Evolutionary conservation across 2,888 invertebrate species (phyloP).

Genomic region (Caenorhabditis doughertyi): DNA sequence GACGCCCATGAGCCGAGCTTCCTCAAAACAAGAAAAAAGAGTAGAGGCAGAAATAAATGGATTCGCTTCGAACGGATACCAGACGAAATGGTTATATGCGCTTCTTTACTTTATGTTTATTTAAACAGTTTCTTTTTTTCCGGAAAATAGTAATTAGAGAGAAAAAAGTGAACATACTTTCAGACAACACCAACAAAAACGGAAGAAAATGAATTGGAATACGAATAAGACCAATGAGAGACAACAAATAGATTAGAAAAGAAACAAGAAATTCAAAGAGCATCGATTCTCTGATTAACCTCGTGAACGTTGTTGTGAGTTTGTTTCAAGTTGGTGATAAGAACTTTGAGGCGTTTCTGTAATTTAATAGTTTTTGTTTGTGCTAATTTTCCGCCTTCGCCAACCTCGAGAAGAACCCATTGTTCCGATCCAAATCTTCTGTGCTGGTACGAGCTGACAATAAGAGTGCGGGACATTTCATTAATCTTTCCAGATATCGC

Average conservation of each 20-base stretch:
- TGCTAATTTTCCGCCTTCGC: too few species aligned
- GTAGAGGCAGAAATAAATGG: conserved; percentile 30
- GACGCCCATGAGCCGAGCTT: conserved; percentile 43
- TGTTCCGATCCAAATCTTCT: conserved; percentile 78
- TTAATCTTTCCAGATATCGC: conserved; percentile 82
- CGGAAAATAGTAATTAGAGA: conserved; percentile 26
- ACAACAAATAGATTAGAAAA: conserved; percentile 49
- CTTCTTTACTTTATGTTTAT: conserved; percentile 30
- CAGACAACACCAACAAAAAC: conserved; percentile 4
- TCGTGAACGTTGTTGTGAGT: conserved; percentile 75
- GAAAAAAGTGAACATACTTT: conserved; percentile 10
- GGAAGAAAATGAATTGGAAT: conserved; percentile 16
- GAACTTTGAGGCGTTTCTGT: conserved; percentile 71
- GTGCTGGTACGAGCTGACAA: conserved; percentile 77
- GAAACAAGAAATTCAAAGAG: conserved; percentile 42
- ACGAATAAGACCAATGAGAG: conserved; percentile 37
- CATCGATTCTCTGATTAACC: conserved; percentile 83
- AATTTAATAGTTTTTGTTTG: conserved; percentile 21
- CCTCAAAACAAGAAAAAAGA: conserved; percentile 35
- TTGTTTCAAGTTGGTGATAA: conserved; percentile 75
- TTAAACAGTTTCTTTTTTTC: conserved; percentile 8
- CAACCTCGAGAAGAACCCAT: conserved; percentile 73
- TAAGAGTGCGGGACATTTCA: conserved; percentile 74
- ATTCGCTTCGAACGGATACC: conserved; percentile 29
- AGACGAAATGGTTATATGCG: not conserved